Base-by-base conservation (phyloP, 1,140 invertebrate species). In the Panagrolaimus sp. region DNA sequence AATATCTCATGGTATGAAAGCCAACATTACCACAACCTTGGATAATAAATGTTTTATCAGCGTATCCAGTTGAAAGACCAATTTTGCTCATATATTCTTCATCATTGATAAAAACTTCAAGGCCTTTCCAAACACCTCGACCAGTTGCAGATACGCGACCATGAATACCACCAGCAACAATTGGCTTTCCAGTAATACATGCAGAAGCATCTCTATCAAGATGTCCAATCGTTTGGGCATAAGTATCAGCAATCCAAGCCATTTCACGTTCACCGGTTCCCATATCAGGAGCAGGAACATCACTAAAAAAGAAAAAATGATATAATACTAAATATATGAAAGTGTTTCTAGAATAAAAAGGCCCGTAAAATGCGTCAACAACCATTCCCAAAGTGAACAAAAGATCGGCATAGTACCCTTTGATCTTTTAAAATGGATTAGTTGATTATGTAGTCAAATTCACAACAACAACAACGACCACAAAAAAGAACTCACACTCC, bases 191-290 rank as follows among this genome's bases (percentile, higher is more conserved):
- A 43, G 96, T 98, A n/a, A 98, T 93, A 85, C 95, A 98, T 43
- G 94, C 96, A 83, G 94, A 91, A 21, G 93, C 93, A 84, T 99
- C 97, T 80, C 98, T 94, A 84, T 99, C 95, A 81, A 90, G 87
- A 84, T 90, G 89, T 44, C 90, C 88, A 80, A 96, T 89, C 44
- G 96, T 98, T 85, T 96, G 95, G 47, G 92, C 90, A 84, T 96
- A 99, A 0, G 96, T 98, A 83, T 99, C 96, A 6, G 95, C 94
- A 83, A 99, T 96, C 95, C 94, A 98, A 46, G 92, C 93, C 96
- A 99, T 98, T 86, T 98, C 95, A 58, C 94, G 88, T 85, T 98
- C 96, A 45, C 94, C 93, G 14, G 96, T 98, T 52, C 95, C 95
- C 93, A 96, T 95, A 82, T 93, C 91, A 48, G 96, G 96, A 47